Percentiles rank a stretch among this genome's conserved stretches.
These are phyloP conservation scores for Myiotriccus ornatus DNA, from an alignment of 2,797 vertebrate species.

Conservation along the genomic window DNA sequence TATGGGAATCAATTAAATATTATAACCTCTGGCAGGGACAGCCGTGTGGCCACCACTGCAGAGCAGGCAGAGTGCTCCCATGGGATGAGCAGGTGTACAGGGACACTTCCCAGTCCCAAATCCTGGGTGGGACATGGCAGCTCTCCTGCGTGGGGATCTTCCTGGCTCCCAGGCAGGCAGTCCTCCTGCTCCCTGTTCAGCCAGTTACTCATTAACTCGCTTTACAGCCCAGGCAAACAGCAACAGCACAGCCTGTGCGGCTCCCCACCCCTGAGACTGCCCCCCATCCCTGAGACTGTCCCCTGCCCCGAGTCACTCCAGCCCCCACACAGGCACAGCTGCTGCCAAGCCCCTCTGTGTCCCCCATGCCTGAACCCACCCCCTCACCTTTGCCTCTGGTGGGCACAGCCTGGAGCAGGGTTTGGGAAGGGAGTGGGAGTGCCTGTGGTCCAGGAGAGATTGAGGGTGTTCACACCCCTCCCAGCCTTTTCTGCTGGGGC, in stretches of 20 bases:
- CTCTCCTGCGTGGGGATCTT: background rate
- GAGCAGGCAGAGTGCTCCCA: background rate
- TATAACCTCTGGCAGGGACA: background rate
- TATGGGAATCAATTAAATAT: background rate
- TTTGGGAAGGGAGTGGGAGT: background rate
- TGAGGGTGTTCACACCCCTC: background rate
- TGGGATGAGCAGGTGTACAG: background rate
- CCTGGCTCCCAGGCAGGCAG: background rate
- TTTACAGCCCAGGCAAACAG: slow-evolving; percentile 18
- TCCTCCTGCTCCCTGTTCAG: background rate
- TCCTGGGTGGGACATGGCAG: background rate
- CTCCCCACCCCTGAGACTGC: background rate
- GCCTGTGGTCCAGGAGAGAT: background rate
- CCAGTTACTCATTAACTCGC: background rate
- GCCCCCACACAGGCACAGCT: background rate
- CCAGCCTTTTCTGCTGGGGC: background rate
- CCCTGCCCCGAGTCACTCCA: background rate
- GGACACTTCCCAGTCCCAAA: background rate
- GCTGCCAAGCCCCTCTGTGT: background rate
- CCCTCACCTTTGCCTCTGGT: background rate
- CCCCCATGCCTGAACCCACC: background rate
- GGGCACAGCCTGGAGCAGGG: accelerated
- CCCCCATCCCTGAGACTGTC: background rate
- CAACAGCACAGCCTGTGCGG: background rate
- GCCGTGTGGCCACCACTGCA: background rate